These are phyloP conservation scores for Pseudorhiza aurosa DNA, from an alignment of 30 jellyfish, hydroid and myxozoan genomes.

Conservation along the genomic window DNA sequence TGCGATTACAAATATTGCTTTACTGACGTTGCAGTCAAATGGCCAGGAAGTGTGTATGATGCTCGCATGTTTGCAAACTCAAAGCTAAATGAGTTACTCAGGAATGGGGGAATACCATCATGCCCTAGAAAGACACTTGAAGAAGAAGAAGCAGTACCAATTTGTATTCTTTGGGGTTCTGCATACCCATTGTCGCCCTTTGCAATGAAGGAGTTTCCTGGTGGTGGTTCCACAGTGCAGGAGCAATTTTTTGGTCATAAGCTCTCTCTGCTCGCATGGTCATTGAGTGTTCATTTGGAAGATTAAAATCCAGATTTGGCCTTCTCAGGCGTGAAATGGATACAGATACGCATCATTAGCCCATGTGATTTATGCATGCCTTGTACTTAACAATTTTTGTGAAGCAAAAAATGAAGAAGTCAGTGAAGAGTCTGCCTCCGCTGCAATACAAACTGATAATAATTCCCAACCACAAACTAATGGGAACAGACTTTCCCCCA, in stretches of 20 bases:
- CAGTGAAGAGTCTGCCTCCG: neutral
- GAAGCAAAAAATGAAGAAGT: slow-evolving; percentile 24
- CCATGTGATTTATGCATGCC: slow-evolving; percentile 35
- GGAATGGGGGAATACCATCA: slow-evolving; percentile 28
- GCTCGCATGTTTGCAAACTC: slow-evolving; percentile 49
- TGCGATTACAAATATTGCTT: slow-evolving; percentile 39
- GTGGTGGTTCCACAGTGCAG: slow-evolving; percentile 34
- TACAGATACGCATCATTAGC: neutral
- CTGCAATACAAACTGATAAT: neutral
- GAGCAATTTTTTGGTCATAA: slow-evolving; percentile 69
- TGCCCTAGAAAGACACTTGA: slow-evolving; percentile 38
- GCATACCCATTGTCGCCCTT: slow-evolving; percentile 81
- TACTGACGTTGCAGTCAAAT: slow-evolving; percentile 37
- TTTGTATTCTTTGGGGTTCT: slow-evolving; percentile 66
- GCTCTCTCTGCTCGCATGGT: slow-evolving; percentile 68
- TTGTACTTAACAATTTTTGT: slow-evolving; percentile 38
- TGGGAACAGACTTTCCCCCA: slow-evolving; percentile 11
- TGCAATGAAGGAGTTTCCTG: slow-evolving; percentile 58
- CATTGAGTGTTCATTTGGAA: slow-evolving; percentile 64
- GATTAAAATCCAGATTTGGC: slow-evolving; percentile 61
- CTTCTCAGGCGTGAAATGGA: slow-evolving; percentile 49
- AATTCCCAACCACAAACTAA: neutral
- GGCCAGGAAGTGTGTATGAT: slow-evolving; percentile 79
- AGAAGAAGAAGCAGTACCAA: slow-evolving; percentile 53
- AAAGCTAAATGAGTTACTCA: slow-evolving; percentile 7